Percentiles rank a stretch among this genome's conserved stretches.
phyloP scores from a whole-genome alignment of 1,140 invertebrate species.

The Lasioglossum albipes region DNA sequence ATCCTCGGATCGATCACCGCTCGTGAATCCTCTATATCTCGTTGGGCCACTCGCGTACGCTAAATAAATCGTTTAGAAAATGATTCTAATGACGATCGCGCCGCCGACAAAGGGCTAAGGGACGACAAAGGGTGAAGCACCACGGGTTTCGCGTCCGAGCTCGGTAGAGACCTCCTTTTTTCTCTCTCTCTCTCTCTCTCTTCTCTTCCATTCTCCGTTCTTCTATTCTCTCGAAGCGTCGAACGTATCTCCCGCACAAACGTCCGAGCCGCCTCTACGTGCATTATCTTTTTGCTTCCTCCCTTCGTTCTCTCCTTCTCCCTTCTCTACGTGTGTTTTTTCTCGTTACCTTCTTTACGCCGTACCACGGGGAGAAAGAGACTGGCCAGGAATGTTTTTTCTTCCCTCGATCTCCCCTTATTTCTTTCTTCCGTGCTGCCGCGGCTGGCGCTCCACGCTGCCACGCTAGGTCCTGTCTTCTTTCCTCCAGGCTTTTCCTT shows the following conservation, averaged over 20 bases:
- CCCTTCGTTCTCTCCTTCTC: conserved; percentile 22
- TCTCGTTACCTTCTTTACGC: neutral
- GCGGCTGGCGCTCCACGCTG: neutral
- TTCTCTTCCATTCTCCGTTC: conserved; percentile 47
- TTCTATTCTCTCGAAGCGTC: conserved; percentile 44
- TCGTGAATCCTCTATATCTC: neutral
- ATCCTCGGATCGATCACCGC: no score
- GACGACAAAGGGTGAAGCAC: conserved; percentile 23
- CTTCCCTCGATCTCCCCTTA: conserved; percentile 19
- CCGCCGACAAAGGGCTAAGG: conserved; percentile 11
- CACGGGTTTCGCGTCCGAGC: conserved; percentile 3
- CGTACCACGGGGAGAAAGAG: conserved; percentile 1
- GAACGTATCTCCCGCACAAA: conserved; percentile 53
- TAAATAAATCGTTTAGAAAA: conserved; percentile 54
- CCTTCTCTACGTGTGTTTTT: neutral
- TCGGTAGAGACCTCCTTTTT: conserved; percentile 6
- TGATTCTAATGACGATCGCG: conserved; percentile 18
- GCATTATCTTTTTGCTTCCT: conserved; percentile 53
- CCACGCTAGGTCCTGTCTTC: conserved; percentile 29
- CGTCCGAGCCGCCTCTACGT: conserved; percentile 5
- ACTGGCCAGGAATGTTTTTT: conserved; percentile 52
- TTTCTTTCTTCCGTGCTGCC: neutral
- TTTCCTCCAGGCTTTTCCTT: conserved; percentile 52
- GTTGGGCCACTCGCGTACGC: neutral
- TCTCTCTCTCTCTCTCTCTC: neutral